A percentile compares a stretch with the other conserved stretches of the same genome.
These are phyloP conservation scores for Myotis davidii DNA, from an alignment of 2,113 vertebrate species.

Conservation along the genomic window DNA sequence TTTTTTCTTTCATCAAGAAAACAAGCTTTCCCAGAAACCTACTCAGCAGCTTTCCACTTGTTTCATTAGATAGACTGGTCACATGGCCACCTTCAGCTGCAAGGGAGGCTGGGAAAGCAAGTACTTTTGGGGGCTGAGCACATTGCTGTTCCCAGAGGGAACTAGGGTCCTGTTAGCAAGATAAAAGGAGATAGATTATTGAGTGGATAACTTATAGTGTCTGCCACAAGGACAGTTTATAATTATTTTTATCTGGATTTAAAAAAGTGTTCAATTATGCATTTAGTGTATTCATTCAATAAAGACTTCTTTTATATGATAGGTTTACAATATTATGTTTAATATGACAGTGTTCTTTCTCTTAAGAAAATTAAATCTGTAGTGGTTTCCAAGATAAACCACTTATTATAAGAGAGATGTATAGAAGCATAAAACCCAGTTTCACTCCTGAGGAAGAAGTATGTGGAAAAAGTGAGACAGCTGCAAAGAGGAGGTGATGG, in stretches of 20 bases:
- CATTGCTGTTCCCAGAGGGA: not conserved
- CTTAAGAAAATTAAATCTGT: slow-evolving; percentile 15
- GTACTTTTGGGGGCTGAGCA: not conserved
- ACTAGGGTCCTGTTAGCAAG: not conserved
- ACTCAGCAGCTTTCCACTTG: not conserved
- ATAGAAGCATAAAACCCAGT: not conserved
- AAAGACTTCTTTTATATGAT: not conserved
- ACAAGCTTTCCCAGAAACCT: not conserved
- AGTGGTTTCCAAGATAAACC: not conserved
- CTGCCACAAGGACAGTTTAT: not conserved
- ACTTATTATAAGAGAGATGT: not conserved
- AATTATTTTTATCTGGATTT: slow-evolving; percentile 19
- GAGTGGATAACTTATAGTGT: not conserved
- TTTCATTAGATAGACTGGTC: not conserved
- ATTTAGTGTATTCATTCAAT: not conserved
- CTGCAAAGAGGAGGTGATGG: not conserved
- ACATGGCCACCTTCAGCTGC: not conserved
- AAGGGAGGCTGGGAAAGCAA: not conserved
- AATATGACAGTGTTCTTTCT: not conserved
- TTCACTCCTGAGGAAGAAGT: not conserved
- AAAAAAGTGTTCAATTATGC: not conserved
- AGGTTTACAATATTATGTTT: not conserved
- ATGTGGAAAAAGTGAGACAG: not conserved
- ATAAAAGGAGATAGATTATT: not conserved
- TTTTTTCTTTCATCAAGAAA: not conserved